Percentiles rank a stretch among this genome's conserved stretches.
Evolutionary conservation across 2,888 invertebrate genomes (phyloP).

Genomic region (Stenchaetothrips biformis): DNA sequence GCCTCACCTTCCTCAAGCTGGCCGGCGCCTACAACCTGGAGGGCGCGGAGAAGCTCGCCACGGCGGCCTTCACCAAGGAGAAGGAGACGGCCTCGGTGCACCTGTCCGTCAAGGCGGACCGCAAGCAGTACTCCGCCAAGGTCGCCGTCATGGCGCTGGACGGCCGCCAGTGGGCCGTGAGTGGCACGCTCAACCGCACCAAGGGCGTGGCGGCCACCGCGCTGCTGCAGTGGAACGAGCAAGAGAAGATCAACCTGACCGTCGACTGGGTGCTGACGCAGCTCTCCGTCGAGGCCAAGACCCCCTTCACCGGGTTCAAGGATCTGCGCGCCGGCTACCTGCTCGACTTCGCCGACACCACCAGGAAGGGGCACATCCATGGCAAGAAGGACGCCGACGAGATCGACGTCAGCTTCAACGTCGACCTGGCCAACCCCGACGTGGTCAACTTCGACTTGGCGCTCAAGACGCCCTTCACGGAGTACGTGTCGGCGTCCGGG

Average conservation of each 20-base stretch:
- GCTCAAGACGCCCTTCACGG: constrained; percentile 37
- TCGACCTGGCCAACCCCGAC: constrained; percentile 33
- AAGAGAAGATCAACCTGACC: background rate
- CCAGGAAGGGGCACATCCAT: constrained; percentile 8
- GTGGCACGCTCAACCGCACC: background rate
- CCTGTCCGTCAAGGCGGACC: background rate
- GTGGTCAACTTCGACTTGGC: constrained; percentile 34
- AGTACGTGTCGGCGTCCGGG: constrained; percentile 34
- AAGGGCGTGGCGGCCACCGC: background rate
- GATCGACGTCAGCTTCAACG: constrained; percentile 35
- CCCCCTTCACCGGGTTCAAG: constrained; percentile 36
- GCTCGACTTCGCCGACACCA: constrained; percentile 31
- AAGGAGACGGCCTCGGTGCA: background rate
- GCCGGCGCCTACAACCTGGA: background rate
- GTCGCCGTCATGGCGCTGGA: constrained; percentile 26
- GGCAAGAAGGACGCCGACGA: constrained; percentile 31
- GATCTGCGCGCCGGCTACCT: constrained; percentile 33
- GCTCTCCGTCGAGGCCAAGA: constrained; percentile 32
- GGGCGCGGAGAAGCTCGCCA: background rate
- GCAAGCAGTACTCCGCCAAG: background rate
- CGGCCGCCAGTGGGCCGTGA: constrained; percentile 40
- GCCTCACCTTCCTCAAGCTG: background rate
- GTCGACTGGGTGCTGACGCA: background rate
- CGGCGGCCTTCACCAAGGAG: constrained; percentile 2
- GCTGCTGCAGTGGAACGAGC: background rate